Evolutionary conservation across 2,113 vertebrate species (phyloP).

Genomic region (Paramormyrops kingsleyae): DNA sequence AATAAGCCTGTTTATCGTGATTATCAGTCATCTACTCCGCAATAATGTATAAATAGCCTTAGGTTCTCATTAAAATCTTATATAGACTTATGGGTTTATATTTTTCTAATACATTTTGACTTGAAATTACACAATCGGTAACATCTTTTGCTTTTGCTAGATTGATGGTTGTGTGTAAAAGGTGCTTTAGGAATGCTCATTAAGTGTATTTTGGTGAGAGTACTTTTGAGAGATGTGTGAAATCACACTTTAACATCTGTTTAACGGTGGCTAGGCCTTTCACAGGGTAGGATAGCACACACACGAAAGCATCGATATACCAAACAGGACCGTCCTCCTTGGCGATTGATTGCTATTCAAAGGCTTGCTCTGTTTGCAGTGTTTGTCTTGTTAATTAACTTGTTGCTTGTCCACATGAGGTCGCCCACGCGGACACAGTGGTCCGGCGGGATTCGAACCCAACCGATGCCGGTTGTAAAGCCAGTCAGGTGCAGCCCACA

Average conservation of each 20-base stretch:
- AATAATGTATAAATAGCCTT: not conserved
- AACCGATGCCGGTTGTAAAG: not conserved
- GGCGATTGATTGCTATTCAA: not conserved
- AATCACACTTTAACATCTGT: not conserved
- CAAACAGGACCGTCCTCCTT: not conserved
- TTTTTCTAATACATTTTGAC: not conserved
- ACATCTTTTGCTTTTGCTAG: not conserved
- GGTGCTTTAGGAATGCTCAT: not conserved
- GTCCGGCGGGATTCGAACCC: not conserved
- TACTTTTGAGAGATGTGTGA: not conserved
- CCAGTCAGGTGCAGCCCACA: not conserved
- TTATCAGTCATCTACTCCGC: not conserved
- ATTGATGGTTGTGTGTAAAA: not conserved
- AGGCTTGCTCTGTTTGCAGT: not conserved
- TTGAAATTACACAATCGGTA: not conserved
- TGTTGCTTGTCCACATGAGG: not conserved
- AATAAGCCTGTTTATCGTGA: not conserved
- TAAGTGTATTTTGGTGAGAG: not conserved
- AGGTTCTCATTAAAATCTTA: not conserved
- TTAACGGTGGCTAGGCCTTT: not conserved
- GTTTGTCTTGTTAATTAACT: conserved; percentile 21
- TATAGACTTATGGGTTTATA: not conserved
- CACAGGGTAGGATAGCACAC: not conserved
- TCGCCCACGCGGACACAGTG: not conserved
- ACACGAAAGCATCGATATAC: not conserved